Base-by-base conservation (phyloP, 1,140 invertebrate genomes). In the Geopemphigus sp. region DNA sequence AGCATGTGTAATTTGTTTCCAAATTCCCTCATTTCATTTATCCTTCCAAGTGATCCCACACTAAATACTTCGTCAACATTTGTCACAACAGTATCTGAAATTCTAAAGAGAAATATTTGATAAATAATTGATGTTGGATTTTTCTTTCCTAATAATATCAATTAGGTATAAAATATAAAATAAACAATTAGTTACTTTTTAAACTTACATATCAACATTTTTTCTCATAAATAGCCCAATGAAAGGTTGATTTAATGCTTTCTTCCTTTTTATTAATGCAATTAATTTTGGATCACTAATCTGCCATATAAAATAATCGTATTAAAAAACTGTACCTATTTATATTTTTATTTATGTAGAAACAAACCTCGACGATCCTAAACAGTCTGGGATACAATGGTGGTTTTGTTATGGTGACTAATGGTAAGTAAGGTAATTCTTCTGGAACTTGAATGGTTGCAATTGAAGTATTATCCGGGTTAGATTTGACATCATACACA, bases 171-270 rank as follows among this genome's bases (percentile, higher is more conserved):
- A n/a, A n/a, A 74, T 24, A 26, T 39, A 53, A 39, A n/a, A 29
- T 53, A 50, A 50, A 45, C 39, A 45, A 45, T n/a, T 45, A 50
- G 47, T 12, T 50, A 50, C 12, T n/a, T 39, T 39, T 50, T 50
- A 50, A 39, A 86, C 88, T 87, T 87, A 93, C 92, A 93, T 94
- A 84, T 95, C 50, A 29, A 72, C 93, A 85, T 92, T 91, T 85
- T 93, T 97, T 84, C 98, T 98, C 82, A 99, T 88, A 86, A 99
- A 99, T 19, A 99, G 92, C 53, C 98, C 98, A 82, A 96, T 93
- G 85, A 99, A 99, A 0, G 98, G 98, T 84, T 98, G 95, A 86
- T 97, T 97, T 10, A 99, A 85, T 85, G 93, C 94, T 0, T 99
- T 94, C 88, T 99, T 99, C 82, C 95, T 90, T 86, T 95, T 89